Percentiles rank a stretch among this genome's conserved stretches.
Conservation (phyloP, 2,888 invertebrate species). For the Heliconius cydno region DNA sequence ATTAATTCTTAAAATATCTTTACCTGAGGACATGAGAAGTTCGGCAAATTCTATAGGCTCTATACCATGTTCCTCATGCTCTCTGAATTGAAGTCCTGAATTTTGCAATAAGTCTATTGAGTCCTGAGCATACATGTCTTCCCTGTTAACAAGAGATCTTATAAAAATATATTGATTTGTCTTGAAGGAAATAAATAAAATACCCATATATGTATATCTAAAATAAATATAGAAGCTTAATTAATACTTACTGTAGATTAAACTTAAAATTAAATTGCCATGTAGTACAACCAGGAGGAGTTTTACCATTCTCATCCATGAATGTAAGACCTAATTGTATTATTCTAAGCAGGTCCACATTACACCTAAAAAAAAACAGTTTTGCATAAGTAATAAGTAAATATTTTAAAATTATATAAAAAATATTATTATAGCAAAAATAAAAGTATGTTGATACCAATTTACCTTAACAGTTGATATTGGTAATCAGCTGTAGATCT, state of each 20-base stretch:
- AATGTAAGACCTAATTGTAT: conserved; percentile 97
- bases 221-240: conserved; percentile 9
- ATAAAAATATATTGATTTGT: conserved; percentile 45
- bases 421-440: not conserved
- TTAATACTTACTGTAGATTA: conserved; percentile 89
- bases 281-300: conserved; percentile 93
- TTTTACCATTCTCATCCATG: conserved; percentile 95
- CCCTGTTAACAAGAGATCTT: conserved; percentile 78
- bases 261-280: conserved; percentile 99
- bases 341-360: conserved; percentile 96
- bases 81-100: conserved; percentile 96
- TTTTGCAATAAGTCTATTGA: conserved; percentile 96
- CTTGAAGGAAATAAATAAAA: conserved; percentile 21
- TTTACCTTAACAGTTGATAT: conserved; percentile 90
- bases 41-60: conserved; percentile 97
- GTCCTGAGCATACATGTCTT: conserved; percentile 98
- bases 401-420: not conserved
- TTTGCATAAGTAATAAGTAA: not conserved
- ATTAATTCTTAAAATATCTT: not conserved
- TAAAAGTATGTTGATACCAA: not conserved
- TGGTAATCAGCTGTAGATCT: conserved; percentile 93
- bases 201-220: conserved; percentile 3
- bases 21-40: conserved; percentile 94
- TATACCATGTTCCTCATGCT: conserved; percentile 97
- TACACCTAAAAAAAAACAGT: conserved; percentile 83